Conservation (phyloP, 2,888 invertebrate species). For the Idaea dimidiata region DNA sequence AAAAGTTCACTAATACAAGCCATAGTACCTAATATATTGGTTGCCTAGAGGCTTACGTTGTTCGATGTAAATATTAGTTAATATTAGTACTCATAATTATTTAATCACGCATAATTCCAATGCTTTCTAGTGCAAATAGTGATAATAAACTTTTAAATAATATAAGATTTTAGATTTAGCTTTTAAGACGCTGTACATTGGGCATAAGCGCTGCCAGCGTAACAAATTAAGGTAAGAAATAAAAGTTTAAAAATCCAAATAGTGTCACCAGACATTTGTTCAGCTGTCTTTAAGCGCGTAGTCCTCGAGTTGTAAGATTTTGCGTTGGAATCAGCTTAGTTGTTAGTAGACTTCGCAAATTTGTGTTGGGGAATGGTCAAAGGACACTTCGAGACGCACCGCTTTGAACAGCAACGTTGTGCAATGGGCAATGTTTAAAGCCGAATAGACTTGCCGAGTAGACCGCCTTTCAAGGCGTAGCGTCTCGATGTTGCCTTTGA, state of each 20-base stretch:
- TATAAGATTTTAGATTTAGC: constrained; percentile 34
- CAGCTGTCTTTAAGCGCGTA: too few relatives aligned
- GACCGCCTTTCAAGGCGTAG: too few relatives aligned
- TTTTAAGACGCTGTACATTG: constrained; percentile 27
- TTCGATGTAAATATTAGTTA: not conserved
- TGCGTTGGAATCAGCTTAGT: too few relatives aligned
- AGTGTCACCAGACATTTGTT: not conserved
- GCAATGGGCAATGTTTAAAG: too few relatives aligned
- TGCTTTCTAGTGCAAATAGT: constrained; percentile 62
- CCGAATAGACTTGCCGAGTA: too few relatives aligned
- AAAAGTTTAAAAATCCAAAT: not conserved
- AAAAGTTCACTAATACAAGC: not conserved
- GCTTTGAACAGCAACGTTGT: too few relatives aligned
- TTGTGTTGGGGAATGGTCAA: too few relatives aligned
- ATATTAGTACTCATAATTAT: constrained; percentile 9
- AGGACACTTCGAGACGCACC: too few relatives aligned
- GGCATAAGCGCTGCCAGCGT: not conserved
- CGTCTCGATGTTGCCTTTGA: too few relatives aligned
- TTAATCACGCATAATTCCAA: constrained; percentile 58
- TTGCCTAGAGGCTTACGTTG: not conserved
- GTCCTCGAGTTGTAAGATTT: too few relatives aligned
- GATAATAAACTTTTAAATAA: too few relatives aligned
- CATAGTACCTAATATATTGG: not conserved
- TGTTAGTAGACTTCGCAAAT: too few relatives aligned
- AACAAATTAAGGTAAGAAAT: not conserved